Conservation (phyloP, 2,797 vertebrate genomes). For the Australoheros facetus region DNA sequence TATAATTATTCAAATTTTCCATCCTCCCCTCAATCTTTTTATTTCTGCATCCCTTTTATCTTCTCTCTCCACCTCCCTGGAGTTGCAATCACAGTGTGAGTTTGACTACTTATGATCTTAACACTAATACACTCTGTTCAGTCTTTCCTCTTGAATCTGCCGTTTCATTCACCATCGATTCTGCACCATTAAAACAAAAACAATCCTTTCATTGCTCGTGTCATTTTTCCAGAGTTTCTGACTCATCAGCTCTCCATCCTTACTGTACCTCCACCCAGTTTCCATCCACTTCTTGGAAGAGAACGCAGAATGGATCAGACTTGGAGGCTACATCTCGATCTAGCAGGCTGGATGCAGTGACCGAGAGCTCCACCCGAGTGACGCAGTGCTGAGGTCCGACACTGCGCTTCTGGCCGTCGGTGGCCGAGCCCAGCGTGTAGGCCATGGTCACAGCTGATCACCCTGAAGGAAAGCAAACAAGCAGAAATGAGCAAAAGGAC, state of each 20-base stretch:
- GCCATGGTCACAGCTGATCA: constrained; percentile 85
- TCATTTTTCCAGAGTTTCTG: not conserved
- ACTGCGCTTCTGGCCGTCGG: constrained; percentile 62
- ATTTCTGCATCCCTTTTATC: constrained; percentile 28
- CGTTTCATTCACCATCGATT: not conserved
- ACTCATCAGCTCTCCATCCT: constrained; percentile 5
- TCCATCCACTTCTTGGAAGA: constrained; percentile 90
- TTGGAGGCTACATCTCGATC: constrained; percentile 97
- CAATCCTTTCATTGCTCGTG: not conserved
- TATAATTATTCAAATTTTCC: constrained; percentile 14
- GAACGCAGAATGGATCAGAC: constrained; percentile 97
- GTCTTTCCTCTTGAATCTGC: constrained; percentile 7
- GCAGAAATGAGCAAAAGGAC: not conserved
- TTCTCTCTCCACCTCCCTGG: not conserved
- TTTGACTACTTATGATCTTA: constrained; percentile 9
- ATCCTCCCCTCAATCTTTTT: not conserved
- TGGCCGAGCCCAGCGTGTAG: constrained; percentile 80
- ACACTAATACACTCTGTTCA: constrained; percentile 1
- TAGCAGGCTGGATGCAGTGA: constrained; percentile 90
- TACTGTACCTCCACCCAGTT: constrained; percentile 91
- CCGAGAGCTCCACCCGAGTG: constrained; percentile 92
- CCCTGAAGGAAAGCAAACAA: constrained; percentile 65
- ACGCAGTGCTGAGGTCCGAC: constrained; percentile 88
- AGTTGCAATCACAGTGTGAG: constrained; percentile 1
- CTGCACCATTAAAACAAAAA: not conserved